phyloP scores from a whole-genome alignment of 1,140 invertebrate genomes.

The Telenomus remus region DNA sequence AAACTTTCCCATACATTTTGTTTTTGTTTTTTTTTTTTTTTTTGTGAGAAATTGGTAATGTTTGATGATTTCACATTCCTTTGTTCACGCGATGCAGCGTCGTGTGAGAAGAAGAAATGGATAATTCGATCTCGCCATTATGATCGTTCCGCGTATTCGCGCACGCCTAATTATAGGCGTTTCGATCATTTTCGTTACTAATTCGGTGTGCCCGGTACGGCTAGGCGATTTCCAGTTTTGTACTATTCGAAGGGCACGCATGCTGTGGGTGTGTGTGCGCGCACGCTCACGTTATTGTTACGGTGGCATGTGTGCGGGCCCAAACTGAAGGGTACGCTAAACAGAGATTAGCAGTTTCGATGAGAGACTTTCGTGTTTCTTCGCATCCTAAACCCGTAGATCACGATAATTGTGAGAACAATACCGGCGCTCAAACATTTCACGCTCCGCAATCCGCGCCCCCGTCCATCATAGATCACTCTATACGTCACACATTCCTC shows the following conservation, averaged over 20 bases:
- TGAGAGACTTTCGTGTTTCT: slow-evolving; percentile 72
- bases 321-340: slow-evolving; percentile 73
- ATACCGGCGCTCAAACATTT: slow-evolving; percentile 72
- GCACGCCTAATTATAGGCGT: slow-evolving; percentile 59
- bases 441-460: slow-evolving; percentile 64
- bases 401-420: slow-evolving; percentile 77
- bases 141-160: slow-evolving; percentile 52
- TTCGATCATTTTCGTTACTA: slow-evolving; percentile 62
- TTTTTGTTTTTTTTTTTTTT: too few relatives aligned
- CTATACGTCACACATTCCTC: slow-evolving; percentile 45
- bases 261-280: slow-evolving; percentile 6
- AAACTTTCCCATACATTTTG: slow-evolving; percentile 41
- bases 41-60: slow-evolving; percentile 3
- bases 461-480: slow-evolving; percentile 60
- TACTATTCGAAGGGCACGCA: slow-evolving; percentile 52
- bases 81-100: slow-evolving; percentile 58
- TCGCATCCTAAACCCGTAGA: slow-evolving; percentile 72
- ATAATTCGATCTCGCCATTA: slow-evolving; percentile 42
- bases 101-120: slow-evolving; percentile 56
- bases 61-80: slow-evolving; percentile 42
- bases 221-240: slow-evolving; percentile 39
- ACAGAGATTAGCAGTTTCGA: slow-evolving; percentile 70
- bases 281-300: slow-evolving; percentile 6
- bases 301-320: slow-evolving; percentile 55
- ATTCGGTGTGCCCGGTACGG: slow-evolving; percentile 26